Conservation (phyloP, 2,797 vertebrate species). For the Octomys mimax region DNA sequence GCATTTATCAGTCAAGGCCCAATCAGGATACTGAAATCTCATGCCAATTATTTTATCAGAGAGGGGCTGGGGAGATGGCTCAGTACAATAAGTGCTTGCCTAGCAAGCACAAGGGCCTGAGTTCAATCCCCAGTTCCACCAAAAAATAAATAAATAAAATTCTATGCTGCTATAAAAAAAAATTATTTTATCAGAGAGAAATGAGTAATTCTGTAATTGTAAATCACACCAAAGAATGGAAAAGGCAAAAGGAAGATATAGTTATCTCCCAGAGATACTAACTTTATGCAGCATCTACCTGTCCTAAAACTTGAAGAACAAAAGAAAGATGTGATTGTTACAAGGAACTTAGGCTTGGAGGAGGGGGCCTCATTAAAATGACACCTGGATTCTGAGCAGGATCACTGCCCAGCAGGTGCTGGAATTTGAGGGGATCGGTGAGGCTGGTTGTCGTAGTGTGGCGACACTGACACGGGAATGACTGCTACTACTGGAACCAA, state of each 20-base stretch:
- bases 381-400: neutral
- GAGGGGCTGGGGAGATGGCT: too few relatives aligned
- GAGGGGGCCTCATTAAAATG: neutral
- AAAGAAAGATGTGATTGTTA: neutral
- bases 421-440: neutral
- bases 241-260: neutral
- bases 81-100: too few relatives aligned
- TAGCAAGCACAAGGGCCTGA: too few relatives aligned
- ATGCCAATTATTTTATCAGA: too few relatives aligned
- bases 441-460: neutral
- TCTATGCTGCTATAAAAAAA: too few relatives aligned
- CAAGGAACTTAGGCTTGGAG: neutral
- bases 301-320: slow-evolving; percentile 17
- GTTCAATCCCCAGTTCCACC: too few relatives aligned
- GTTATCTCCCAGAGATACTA: neutral
- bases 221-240: slow-evolving; percentile 13
- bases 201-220: neutral
- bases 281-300: neutral
- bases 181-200: slow-evolving; percentile 16
- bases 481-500: neutral
- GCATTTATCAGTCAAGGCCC: too few relatives aligned
- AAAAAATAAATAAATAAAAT: too few relatives aligned
- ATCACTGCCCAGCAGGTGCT: neutral
- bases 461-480: neutral
- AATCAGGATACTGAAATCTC: too few relatives aligned